Percentiles rank a stretch among this genome's conserved stretches.
These are phyloP conservation scores for Varanus komodoensis DNA, from an alignment of 2,113 vertebrate genomes.

Conservation along the genomic window DNA sequence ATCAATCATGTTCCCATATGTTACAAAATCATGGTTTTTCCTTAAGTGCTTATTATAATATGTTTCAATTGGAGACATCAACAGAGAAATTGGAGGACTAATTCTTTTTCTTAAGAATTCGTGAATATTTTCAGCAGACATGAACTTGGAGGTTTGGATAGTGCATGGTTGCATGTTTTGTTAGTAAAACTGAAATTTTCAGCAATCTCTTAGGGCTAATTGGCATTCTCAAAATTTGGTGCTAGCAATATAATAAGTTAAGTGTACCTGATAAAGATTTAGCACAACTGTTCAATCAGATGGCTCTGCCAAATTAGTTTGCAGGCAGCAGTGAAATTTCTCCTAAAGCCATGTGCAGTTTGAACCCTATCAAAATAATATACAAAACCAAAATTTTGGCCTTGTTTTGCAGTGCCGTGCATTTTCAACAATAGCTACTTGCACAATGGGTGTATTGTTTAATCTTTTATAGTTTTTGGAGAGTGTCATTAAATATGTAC, in stretches of 20 bases:
- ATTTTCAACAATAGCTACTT: neutral
- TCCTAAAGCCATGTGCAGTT: neutral
- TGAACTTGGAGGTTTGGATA: too few species aligned
- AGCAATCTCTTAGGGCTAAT: neutral
- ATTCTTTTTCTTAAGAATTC: too few species aligned
- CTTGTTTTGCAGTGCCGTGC: neutral
- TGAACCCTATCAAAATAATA: neutral
- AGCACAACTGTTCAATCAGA: neutral
- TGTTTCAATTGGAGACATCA: too few species aligned
- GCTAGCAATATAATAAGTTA: neutral
- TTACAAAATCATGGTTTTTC: too few species aligned
- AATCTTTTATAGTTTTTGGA: too few species aligned
- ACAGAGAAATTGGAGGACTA: too few species aligned
- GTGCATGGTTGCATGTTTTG: too few species aligned
- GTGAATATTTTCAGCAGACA: too few species aligned
- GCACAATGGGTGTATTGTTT: neutral
- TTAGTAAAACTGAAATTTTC: too few species aligned
- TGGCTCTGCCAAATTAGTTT: neutral
- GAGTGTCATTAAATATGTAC: too few species aligned
- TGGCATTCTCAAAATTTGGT: neutral
- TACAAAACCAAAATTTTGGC: neutral
- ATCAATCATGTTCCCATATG: too few species aligned
- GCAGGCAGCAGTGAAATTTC: neutral
- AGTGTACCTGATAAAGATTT: neutral
- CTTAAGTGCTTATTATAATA: too few species aligned